These are phyloP conservation scores for Crocallis elinguaria DNA, from an alignment of 2,888 invertebrate species.

Conservation along the genomic window DNA sequence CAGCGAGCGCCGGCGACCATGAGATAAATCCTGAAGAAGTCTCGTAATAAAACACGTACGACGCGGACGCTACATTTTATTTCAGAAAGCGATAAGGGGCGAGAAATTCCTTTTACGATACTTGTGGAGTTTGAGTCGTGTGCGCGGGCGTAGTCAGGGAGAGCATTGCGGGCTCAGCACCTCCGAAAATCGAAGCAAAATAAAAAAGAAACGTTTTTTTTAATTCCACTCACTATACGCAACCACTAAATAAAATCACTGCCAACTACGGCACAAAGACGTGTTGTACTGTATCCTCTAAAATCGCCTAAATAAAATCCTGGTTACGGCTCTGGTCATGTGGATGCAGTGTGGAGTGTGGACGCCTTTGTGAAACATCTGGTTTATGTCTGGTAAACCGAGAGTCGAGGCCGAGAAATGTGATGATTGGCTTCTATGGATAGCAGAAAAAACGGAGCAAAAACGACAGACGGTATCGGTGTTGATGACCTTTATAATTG, in stretches of 20 bases:
- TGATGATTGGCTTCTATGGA: slow-evolving; percentile 37
- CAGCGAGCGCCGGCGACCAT: slow-evolving; percentile 62
- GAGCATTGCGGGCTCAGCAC: slow-evolving; percentile 1
- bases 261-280: slow-evolving; percentile 21
- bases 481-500: slow-evolving; percentile 34
- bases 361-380: slow-evolving; percentile 74
- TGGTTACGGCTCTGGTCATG: not conserved
- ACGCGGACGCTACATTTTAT: slow-evolving; percentile 81
- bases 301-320: not conserved
- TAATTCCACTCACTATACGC: not conserved
- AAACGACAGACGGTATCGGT: slow-evolving; percentile 17
- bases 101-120: slow-evolving; percentile 83
- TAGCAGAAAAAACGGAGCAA: slow-evolving; percentile 33
- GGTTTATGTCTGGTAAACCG: slow-evolving; percentile 61
- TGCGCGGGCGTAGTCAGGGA: slow-evolving; percentile 26
- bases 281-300: not conserved
- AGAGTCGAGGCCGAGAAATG: slow-evolving; percentile 43
- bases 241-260: not conserved
- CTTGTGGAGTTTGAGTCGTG: slow-evolving; percentile 62
- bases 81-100: slow-evolving; percentile 83
- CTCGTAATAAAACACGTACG: slow-evolving; percentile 83
- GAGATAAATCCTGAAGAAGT: slow-evolving; percentile 81
- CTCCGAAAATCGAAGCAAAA: not conserved
- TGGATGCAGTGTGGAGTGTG: slow-evolving; percentile 17
- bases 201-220: not conserved